Conservation (phyloP, 2,797 vertebrate genomes). For the Ficedula albicollis region DNA sequence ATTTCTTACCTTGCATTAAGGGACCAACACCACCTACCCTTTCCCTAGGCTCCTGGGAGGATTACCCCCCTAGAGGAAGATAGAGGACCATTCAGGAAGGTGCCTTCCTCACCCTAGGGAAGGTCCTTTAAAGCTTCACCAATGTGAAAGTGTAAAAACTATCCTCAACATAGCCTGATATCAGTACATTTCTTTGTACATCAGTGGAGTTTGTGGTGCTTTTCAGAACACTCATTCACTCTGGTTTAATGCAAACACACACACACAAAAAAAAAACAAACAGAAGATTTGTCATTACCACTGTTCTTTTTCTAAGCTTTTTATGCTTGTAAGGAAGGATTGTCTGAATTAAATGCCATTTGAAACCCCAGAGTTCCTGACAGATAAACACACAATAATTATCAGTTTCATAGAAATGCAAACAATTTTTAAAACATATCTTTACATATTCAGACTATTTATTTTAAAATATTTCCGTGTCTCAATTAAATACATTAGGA, state of each 20-base stretch:
- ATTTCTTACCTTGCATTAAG: neutral
- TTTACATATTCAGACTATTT: slow-evolving; percentile 25
- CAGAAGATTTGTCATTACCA: slow-evolving; percentile 15
- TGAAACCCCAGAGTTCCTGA: slow-evolving; percentile 24
- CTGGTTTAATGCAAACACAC: slow-evolving; percentile 5
- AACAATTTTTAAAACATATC: slow-evolving; percentile 35
- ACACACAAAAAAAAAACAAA: neutral
- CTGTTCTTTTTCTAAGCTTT: slow-evolving; percentile 42
- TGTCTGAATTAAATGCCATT: slow-evolving; percentile 9
- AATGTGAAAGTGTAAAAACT: neutral
- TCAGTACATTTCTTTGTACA: neutral
- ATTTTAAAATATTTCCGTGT: slow-evolving; percentile 55
- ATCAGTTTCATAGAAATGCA: slow-evolving; percentile 45
- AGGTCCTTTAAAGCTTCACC: neutral
- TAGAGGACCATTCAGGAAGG: neutral
- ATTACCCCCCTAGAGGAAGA: neutral
- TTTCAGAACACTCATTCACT: neutral
- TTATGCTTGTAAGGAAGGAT: neutral
- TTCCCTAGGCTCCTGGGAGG: neutral
- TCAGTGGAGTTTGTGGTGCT: neutral
- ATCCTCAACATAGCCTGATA: neutral
- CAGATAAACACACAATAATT: slow-evolving; percentile 25
- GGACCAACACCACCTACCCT: neutral
- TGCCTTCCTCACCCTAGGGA: neutral
- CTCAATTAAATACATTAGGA: slow-evolving; percentile 3